Evolutionary conservation across 2,797 vertebrate species (phyloP).

Genomic region (Enteromius fasciolatus): DNA sequence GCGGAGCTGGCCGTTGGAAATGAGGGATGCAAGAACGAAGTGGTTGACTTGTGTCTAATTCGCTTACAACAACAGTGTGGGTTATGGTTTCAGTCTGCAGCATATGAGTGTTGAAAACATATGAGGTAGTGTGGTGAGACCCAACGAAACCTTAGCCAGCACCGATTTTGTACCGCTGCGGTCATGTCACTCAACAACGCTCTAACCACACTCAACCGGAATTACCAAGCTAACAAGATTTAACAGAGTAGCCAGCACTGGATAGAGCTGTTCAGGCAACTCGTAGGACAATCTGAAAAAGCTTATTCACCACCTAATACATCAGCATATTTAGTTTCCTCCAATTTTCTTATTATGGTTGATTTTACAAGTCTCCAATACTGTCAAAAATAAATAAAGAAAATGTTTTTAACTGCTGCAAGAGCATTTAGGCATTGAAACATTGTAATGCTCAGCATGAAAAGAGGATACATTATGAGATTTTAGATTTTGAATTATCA

Average conservation of each 20-base stretch:
- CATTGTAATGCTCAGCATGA: not conserved
- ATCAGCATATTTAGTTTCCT: not conserved
- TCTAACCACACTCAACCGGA: conserved; percentile 11
- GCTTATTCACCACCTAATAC: too few relatives aligned
- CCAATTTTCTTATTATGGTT: not conserved
- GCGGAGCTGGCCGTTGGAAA: conserved; percentile 53
- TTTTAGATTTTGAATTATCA: not conserved
- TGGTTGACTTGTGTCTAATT: not conserved
- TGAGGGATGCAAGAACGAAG: conserved; percentile 39
- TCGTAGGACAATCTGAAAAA: not conserved
- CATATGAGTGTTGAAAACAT: conserved; percentile 61
- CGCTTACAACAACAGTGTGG: conserved; percentile 16
- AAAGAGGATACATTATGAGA: not conserved
- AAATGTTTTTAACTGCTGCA: not conserved
- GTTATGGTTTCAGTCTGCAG: conserved; percentile 56
- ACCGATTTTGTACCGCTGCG: not conserved
- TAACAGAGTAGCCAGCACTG: not conserved
- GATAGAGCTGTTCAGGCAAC: not conserved
- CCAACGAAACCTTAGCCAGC: conserved; percentile 27
- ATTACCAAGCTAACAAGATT: conserved; percentile 16
- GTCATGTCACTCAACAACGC: conserved; percentile 12
- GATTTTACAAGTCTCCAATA: not conserved
- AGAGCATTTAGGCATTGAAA: not conserved
- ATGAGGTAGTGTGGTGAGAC: conserved; percentile 58
- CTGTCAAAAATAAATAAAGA: not conserved